Evolutionary conservation across 2,888 invertebrate species (phyloP).

Genomic region (Trissolcus brochymenae): DNA sequence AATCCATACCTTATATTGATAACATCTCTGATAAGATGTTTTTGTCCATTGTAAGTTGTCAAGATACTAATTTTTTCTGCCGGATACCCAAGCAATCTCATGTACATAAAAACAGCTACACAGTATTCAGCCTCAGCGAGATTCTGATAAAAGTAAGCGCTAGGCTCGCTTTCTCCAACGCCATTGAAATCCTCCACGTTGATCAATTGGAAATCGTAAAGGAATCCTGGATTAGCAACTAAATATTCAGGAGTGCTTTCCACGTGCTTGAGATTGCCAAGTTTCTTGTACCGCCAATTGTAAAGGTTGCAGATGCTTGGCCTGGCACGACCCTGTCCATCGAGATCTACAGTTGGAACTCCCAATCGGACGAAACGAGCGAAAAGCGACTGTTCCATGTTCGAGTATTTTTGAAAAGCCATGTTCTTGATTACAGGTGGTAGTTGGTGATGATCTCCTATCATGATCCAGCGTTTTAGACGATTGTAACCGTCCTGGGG

Average conservation of each 20-base stretch:
- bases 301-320: constrained; percentile 94
- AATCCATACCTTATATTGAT: constrained; percentile 81
- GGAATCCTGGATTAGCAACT: constrained; percentile 94
- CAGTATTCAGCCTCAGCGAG: constrained; percentile 95
- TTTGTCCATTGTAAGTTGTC: constrained; percentile 99
- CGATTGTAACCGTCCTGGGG: constrained; percentile 97
- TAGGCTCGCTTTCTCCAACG: constrained; percentile 97
- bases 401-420: constrained; percentile 99
- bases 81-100: constrained; percentile 97
- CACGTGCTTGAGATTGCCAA: constrained; percentile 96
- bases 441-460: constrained; percentile 99
- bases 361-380: constrained; percentile 96
- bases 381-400: constrained; percentile 99
- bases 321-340: constrained; percentile 97
- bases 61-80: constrained; percentile 97
- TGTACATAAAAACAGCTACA: constrained; percentile 98
- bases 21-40: constrained; percentile 97
- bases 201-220: constrained; percentile 94
- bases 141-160: constrained; percentile 98
- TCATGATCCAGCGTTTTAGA: constrained; percentile 99
- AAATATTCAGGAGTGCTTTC: constrained; percentile 89
- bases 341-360: constrained; percentile 97
- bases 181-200: constrained; percentile 98
- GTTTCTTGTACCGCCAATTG: constrained; percentile 96
- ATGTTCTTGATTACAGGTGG: constrained; percentile 99